Percentiles rank a stretch among this genome's conserved stretches.
phyloP scores from a whole-genome alignment of 2,797 vertebrate species.

The Acestrorhynchus altus region DNA sequence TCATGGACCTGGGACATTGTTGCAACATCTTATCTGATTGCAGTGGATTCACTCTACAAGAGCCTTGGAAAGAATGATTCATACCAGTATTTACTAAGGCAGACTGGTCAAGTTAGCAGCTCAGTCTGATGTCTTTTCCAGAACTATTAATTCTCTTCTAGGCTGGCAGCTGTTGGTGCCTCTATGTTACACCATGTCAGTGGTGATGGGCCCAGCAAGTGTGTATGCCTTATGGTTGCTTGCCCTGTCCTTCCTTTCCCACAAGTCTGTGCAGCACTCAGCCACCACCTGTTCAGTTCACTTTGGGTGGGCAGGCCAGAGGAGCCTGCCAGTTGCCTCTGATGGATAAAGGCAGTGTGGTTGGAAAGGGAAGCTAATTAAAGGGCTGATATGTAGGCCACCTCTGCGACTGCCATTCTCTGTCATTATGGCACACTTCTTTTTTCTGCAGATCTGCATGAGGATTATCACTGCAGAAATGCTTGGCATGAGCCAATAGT shows the following conservation, averaged over 20 bases:
- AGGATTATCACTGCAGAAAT: neutral
- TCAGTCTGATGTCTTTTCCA: neutral
- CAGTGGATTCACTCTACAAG: neutral
- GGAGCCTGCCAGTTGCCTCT: conserved; percentile 32
- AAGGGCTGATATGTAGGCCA: conserved; percentile 47
- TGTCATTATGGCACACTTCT: conserved; percentile 14
- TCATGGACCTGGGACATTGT: neutral
- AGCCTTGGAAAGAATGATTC: neutral
- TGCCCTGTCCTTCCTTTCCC: conserved; percentile 22
- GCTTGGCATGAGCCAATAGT: neutral
- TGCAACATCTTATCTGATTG: neutral
- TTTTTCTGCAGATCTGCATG: too few relatives aligned
- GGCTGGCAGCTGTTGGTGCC: conserved; percentile 13
- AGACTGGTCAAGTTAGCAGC: neutral
- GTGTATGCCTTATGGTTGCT: conserved; percentile 21
- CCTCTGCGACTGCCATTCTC: conserved; percentile 17
- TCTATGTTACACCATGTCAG: neutral
- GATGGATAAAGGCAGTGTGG: conserved; percentile 22
- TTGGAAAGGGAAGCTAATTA: conserved; percentile 46
- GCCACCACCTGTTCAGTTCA: conserved; percentile 28
- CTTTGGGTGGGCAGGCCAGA: conserved; percentile 26
- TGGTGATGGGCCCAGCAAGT: conserved; percentile 15
- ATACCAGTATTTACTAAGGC: neutral
- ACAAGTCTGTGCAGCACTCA: conserved; percentile 3
- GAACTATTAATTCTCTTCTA: neutral